These are phyloP conservation scores for Julus scanicus DNA, from an alignment of 2,888 invertebrate species.

Conservation along the genomic window DNA sequence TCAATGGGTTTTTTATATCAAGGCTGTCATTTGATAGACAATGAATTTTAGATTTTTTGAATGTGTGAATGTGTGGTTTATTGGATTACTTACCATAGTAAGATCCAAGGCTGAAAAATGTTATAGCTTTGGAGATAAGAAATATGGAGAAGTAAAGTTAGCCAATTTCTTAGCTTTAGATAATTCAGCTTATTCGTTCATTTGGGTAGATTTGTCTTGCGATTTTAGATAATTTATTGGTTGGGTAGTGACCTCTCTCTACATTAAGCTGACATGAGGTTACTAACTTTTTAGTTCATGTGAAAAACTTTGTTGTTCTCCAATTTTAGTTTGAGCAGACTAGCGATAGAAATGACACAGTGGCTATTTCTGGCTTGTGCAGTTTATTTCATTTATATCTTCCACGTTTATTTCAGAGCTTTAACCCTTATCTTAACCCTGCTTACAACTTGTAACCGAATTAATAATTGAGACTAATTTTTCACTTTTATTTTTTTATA, in stretches of 20 bases:
- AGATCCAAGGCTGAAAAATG: too few species aligned
- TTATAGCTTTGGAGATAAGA: too few species aligned
- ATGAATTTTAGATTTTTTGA: neutral
- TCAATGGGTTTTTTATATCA: neutral
- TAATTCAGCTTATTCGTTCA: too few species aligned
- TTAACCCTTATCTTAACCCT: neutral
- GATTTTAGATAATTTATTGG: neutral
- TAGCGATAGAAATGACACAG: neutral
- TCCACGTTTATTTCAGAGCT: neutral
- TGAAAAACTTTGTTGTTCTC: neutral
- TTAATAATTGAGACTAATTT: neutral
- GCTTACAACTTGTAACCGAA: neutral
- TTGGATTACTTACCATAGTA: too few species aligned
- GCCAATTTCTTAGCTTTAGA: too few species aligned
- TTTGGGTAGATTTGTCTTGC: too few species aligned
- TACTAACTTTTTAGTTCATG: neutral
- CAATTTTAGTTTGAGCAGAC: neutral
- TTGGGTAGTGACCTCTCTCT: neutral
- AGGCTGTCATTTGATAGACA: neutral
- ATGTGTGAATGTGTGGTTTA: neutral
- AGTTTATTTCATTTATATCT: neutral
- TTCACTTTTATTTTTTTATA: slow-evolving; percentile 63
- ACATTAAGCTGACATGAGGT: neutral
- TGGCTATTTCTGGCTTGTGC: neutral
- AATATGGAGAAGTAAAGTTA: too few species aligned